Evolutionary conservation across 1,140 invertebrate species (phyloP), one percentile per base, ranked within the genome.

Genomic region (Dendrolimus punctatus): DNA sequence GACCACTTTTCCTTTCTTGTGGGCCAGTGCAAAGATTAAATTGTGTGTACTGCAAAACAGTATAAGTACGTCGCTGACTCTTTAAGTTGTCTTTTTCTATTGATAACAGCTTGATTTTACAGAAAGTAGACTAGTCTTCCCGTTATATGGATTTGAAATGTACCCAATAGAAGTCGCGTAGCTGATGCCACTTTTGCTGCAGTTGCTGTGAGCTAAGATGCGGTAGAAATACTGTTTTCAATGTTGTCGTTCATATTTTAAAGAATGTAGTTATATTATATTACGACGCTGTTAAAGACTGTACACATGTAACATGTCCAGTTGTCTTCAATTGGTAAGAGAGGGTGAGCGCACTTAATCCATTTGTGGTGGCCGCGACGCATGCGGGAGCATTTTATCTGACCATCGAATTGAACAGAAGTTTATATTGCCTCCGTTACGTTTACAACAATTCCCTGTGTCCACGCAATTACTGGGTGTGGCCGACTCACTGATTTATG

Each of bases 361-460:
- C 71, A 73, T 82, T 79, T 75, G 77, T 79, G 63, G 64, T 59
- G 55, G 66, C 60, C 46, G 61, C 57, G 49, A 53, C 62, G 65
- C 50, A 84, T 84, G 80, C 80, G 80, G 80, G 80, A 84, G 62
- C 73, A 82, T 84, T 81, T 80, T 80, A 58, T 63, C 6, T 48
- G 40, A 59, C 45, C 54, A 49, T 52, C 39, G 42, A 46, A 53
- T 43, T 43, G 49, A 44, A 46, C 46, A 23, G 7, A 49, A 23
- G 23, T 44, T n/a, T 8, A 6, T 8, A 6, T 5, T 68, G 60
- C 64, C 57, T 36, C 46, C 38, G 51, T 9, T 40, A 39, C 49
- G 48, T 49, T 53, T 37, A 45, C 43, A 7, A 44, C 23, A 38
- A 40, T 47, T 49, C 49, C 43, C 41, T 49, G 51, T 9, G 39